Conservation (phyloP, 2,888 invertebrate species). For the Tenthredo distinguenda region DNA sequence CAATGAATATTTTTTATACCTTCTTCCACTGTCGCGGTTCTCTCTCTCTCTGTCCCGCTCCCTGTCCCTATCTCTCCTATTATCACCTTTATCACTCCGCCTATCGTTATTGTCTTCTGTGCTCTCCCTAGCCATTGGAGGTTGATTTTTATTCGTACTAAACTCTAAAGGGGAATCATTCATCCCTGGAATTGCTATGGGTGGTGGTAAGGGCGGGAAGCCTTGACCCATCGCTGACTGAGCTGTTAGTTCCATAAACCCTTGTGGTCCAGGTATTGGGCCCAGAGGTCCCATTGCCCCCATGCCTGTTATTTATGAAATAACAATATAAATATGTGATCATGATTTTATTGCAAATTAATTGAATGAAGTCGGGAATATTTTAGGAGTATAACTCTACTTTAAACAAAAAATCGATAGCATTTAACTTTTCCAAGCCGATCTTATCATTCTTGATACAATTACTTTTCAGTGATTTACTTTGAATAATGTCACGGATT, state of each 20-base stretch:
- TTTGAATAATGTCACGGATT: too few relatives aligned
- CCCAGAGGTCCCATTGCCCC: slow-evolving; percentile 74
- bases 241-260: slow-evolving; percentile 75
- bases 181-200: slow-evolving; percentile 78
- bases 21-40: slow-evolving; percentile 75
- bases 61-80: slow-evolving; percentile 75
- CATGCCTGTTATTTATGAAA: slow-evolving; percentile 67
- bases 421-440: too few relatives aligned
- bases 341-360: neutral
- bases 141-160: slow-evolving; percentile 82
- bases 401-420: too few relatives aligned
- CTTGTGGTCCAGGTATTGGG: slow-evolving; percentile 72
- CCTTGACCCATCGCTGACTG: slow-evolving; percentile 64
- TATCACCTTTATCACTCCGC: slow-evolving; percentile 73
- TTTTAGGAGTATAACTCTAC: neutral
- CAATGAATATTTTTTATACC: slow-evolving; percentile 59
- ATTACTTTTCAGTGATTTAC: too few relatives aligned
- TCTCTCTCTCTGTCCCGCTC: slow-evolving; percentile 77
- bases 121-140: slow-evolving; percentile 79
- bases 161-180: slow-evolving; percentile 84
- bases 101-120: slow-evolving; percentile 70
- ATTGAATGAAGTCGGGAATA: neutral
- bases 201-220: slow-evolving; percentile 74
- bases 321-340: neutral
- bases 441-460: too few relatives aligned